Base-by-base conservation (phyloP, 2,888 invertebrate species). In the Spisula solida region DNA sequence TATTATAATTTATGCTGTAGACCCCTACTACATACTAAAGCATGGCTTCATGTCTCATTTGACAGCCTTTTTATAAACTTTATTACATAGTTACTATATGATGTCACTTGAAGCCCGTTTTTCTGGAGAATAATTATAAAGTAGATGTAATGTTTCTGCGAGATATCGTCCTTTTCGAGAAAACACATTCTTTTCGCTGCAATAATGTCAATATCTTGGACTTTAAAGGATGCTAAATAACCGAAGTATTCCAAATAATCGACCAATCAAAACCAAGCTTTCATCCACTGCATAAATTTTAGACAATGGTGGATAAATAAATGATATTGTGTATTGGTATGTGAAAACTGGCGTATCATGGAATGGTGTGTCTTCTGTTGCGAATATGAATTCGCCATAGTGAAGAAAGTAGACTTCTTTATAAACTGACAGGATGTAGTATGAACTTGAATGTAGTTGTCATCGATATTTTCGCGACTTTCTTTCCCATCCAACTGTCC, bases 241-340 rank as follows among this genome's bases (percentile, higher is more conserved):
- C 75, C 75, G 5, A 75, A 12, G 75, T 34, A 14, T 34, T 16
- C 75, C 34, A 18, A 75, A 29, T 16, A 75, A 75, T 83, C 29
- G 47, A 82, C 91, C 91, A 91, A 91, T 91, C 85, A 83, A 10
- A 88, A 14, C n/a, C 31, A 25, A 51, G 56, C 55, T 84, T 85
- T 90, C 56, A 85, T 81, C 48, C 66, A 81, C 34, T 80, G 78
- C 85, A 81, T 80, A 88, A 56, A 81, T 85, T 87, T 82, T 47
- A 78, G 82, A 88, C 86, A 90, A 91, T 91, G 90, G 88, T 80
- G 75, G 83, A 83, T 88, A 88, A 83, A 88, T 84, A 84, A 87
- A 87, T 87, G 84, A 91, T 81, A 78, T 79, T n/a, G 31, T 12
- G 8, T 31, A 47, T 31, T 55, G n/a, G 8, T 20, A 78, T 16